Evolutionary conservation across 1,140 invertebrate species (phyloP).

Genomic region (Rhopalosiphum maidis): DNA sequence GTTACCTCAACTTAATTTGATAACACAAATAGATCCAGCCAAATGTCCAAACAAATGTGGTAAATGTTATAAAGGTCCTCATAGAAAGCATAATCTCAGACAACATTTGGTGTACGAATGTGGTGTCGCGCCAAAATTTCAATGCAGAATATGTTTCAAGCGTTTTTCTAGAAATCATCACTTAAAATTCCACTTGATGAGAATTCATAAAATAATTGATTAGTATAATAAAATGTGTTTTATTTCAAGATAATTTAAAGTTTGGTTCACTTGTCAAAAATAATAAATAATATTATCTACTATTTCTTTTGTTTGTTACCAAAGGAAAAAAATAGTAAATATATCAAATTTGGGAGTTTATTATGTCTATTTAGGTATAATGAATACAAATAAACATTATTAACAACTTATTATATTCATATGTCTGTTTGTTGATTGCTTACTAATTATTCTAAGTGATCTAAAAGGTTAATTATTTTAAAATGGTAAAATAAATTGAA

Average conservation of each 20-base stretch:
- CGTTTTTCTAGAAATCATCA: not conserved
- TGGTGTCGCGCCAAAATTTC: not conserved
- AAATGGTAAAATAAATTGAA: no score
- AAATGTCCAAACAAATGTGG: not conserved
- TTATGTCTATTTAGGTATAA: not conserved
- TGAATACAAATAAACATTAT: not conserved
- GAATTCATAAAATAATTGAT: not conserved
- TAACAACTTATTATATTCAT: not conserved
- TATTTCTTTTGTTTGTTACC: no score
- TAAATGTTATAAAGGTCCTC: not conserved
- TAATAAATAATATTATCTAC: no score
- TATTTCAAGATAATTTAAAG: not conserved
- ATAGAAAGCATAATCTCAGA: conserved; percentile 5
- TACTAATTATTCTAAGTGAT: not conserved
- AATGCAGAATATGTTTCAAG: not conserved
- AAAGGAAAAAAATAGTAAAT: no score
- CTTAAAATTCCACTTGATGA: not conserved
- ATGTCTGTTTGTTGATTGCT: not conserved
- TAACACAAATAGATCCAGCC: not conserved
- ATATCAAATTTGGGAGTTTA: not conserved
- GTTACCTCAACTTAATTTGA: not conserved
- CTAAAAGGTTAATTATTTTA: not conserved
- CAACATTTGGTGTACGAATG: not conserved
- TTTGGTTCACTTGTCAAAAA: not conserved
- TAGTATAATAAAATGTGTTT: not conserved